Evolutionary conservation across 2,113 vertebrate species (phyloP).

Genomic region (Pithys albifrons): DNA sequence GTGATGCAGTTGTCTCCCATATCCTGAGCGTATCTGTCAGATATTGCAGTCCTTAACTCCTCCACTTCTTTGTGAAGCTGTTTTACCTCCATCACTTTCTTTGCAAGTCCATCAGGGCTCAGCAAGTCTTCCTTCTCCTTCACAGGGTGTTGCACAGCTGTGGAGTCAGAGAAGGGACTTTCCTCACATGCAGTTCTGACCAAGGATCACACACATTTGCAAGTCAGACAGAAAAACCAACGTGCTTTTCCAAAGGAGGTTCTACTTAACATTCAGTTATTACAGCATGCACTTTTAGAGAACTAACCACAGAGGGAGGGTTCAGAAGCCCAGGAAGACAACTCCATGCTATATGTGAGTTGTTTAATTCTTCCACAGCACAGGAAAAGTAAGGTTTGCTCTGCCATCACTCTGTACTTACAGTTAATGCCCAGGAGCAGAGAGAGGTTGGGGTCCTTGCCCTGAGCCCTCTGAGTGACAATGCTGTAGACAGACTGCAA

Average conservation of each 20-base stretch:
- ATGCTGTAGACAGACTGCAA: constrained; percentile 92
- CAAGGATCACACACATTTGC: neutral
- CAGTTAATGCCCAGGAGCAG: constrained; percentile 91
- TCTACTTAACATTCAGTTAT: neutral
- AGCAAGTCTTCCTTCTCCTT: constrained; percentile 81
- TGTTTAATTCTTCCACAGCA: neutral
- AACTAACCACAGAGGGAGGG: neutral
- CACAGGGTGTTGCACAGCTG: constrained; percentile 74
- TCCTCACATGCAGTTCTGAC: neutral
- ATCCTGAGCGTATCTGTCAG: constrained; percentile 96
- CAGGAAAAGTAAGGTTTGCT: neutral
- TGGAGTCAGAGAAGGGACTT: constrained; percentile 15
- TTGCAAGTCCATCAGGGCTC: constrained; percentile 84
- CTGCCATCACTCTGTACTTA: constrained; percentile 65
- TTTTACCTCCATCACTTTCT: constrained; percentile 86
- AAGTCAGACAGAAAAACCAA: neutral
- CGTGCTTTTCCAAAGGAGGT: neutral
- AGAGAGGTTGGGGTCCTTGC: constrained; percentile 93
- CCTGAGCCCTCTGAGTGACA: constrained; percentile 91
- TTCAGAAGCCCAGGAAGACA: neutral
- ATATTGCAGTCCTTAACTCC: constrained; percentile 89
- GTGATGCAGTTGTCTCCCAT: constrained; percentile 99
- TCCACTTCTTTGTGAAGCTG: constrained; percentile 90
- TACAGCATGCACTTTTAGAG: neutral
- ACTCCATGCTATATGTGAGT: accelerated